Base-by-base conservation (phyloP, 2,797 vertebrate species). In the Taeniopygia guttata region DNA sequence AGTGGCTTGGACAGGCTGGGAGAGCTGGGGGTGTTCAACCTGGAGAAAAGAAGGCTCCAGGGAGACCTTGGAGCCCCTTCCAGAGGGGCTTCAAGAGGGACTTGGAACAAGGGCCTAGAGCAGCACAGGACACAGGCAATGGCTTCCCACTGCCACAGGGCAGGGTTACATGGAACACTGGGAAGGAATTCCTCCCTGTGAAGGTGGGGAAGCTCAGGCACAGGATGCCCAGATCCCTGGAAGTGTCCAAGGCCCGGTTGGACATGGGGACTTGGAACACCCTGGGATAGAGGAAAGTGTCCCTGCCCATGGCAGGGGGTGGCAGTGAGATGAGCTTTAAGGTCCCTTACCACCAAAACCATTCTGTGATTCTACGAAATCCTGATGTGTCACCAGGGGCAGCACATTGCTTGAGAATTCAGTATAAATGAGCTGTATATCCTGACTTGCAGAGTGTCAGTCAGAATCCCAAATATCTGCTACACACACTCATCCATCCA, bases 91-190 rank as follows among this genome's bases (percentile, higher is more conserved):
- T 22, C 42, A 40, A 5, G 34, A 34, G 23, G 16, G 9, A 69
- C 34, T 16, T 4, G 7, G 42, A 11, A 48, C 25, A 48, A 54
- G 25, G 16, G 23, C 1, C 29, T 43, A 52, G 26, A 58, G 17
- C 21, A 48, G 14, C 29, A 25, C 40, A 74, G 26, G 26, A 42
- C 12, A 34, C 9, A 11, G 7, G 18, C 43, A 76, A 63, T 22
- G 20, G 56, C 13, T 77, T 64, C 58, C 23, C 12, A 26, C 4
- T 22, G 20, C n/a, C 38, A 64, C 4, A 46, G 10, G 25, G 21
- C 8, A 40, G 8, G 5, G 25, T 0, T 30, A 1, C 4, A n/a
- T 32, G 17, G n/a, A 38, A 45, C 8, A 11, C 0, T 19, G 14
- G 27, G 51, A 22, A 34, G 25, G 5, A 69, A 77, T 17, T 13